phyloP scores from a whole-genome alignment of 2,113 vertebrate genomes.

The Montifringilla adamsi region DNA sequence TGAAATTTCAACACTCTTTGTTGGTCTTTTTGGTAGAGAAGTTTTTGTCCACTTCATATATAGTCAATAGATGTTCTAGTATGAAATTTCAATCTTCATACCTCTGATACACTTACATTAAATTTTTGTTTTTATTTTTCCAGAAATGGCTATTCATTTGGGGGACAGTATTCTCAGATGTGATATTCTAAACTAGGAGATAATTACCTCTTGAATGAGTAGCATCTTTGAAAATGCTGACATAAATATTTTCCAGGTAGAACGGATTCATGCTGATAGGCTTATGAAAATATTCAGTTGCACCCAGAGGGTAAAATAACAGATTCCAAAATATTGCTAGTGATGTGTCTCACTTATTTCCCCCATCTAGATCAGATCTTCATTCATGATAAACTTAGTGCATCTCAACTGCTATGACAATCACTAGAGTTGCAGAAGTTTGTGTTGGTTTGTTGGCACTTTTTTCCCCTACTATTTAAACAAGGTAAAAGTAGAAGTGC shows the following conservation, averaged over 20 bases:
- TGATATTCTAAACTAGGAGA: background rate
- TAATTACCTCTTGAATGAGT: slow-evolving; percentile 30
- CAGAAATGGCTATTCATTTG: slow-evolving; percentile 11
- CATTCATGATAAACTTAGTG: background rate
- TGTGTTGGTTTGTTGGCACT: background rate
- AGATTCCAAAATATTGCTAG: background rate
- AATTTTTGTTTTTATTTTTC: background rate
- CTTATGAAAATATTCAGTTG: background rate
- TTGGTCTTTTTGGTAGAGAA: background rate
- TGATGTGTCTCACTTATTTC: background rate
- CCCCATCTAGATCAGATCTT: background rate
- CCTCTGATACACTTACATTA: background rate
- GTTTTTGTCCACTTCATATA: background rate
- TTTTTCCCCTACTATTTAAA: background rate
- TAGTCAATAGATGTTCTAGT: background rate
- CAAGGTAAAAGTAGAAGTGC: background rate
- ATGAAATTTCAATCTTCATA: background rate
- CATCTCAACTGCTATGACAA: background rate
- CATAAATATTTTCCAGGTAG: slow-evolving; percentile 21
- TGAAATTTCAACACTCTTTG: background rate
- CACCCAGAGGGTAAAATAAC: background rate
- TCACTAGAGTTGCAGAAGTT: background rate
- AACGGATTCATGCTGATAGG: background rate
- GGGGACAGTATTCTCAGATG: background rate
- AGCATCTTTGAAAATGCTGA: slow-evolving; percentile 15